phyloP scores from a whole-genome alignment of 2,113 vertebrate genomes.

The Mionectes macconnelli region DNA sequence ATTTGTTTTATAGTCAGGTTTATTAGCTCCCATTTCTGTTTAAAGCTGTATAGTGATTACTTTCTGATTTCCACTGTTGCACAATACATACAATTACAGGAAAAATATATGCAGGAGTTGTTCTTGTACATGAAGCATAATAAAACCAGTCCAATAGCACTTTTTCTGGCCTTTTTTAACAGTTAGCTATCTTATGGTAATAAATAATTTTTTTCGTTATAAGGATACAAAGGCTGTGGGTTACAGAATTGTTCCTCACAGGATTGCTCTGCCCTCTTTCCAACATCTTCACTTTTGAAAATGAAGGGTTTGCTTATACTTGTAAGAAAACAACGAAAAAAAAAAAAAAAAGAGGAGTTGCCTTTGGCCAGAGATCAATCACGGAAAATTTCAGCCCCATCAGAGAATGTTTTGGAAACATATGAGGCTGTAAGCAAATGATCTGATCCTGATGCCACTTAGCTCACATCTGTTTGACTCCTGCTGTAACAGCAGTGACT shows the following conservation, averaged over 20 bases:
- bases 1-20: neutral
- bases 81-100: neutral
- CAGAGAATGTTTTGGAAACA: conserved; percentile 29
- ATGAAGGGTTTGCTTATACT: neutral
- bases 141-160: neutral
- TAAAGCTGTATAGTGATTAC: neutral
- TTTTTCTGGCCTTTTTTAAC: neutral
- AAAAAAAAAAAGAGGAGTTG: neutral
- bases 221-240: neutral
- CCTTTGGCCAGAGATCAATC: conserved; percentile 31
- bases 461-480: neutral
- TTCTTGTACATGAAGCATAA: neutral
- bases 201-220: neutral
- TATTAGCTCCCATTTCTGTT: neutral
- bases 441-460: conserved; percentile 31
- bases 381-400: conserved; percentile 1
- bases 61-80: neutral
- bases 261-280: neutral
- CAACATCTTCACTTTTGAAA: neutral
- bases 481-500: fast-evolving
- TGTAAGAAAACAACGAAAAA: neutral
- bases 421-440: conserved; percentile 6
- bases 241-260: neutral
- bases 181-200: neutral
- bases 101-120: neutral